These are phyloP conservation scores for Orestias chungarensis DNA, from an alignment of 2,797 vertebrate genomes.

Conservation along the genomic window DNA sequence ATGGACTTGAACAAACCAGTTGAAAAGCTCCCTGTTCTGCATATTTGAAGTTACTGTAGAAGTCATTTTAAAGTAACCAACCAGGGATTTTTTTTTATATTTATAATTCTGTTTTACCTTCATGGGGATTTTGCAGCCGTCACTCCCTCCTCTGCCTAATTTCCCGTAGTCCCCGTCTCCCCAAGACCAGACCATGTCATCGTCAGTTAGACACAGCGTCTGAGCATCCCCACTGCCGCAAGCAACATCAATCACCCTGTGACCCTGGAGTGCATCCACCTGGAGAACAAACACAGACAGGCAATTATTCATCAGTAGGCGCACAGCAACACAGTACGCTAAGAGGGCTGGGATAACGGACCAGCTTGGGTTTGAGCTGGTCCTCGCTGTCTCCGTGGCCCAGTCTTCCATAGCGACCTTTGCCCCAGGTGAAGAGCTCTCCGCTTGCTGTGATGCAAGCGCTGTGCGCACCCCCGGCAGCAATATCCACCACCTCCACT, in stretches of 20 bases:
- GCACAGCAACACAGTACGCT: background rate
- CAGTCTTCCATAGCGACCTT: constrained; percentile 94
- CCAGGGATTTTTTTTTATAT: constrained; percentile 4
- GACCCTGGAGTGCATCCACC: constrained; percentile 98
- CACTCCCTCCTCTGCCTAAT: constrained; percentile 94
- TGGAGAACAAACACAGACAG: constrained; percentile 56
- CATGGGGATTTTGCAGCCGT: constrained; percentile 98
- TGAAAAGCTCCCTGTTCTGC: too few species aligned
- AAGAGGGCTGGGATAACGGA: constrained; percentile 58
- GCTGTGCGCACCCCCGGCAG: constrained; percentile 96
- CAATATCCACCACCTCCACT: constrained; percentile 95
- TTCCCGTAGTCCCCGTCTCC: constrained; percentile 99
- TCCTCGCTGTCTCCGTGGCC: constrained; percentile 98
- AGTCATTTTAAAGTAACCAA: background rate
- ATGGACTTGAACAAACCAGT: too few species aligned
- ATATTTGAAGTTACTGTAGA: background rate
- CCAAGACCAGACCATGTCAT: constrained; percentile 99
- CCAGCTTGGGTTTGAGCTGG: constrained; percentile 98
- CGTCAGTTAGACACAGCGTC: constrained; percentile 95
- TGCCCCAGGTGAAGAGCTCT: constrained; percentile 98
- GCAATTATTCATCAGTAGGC: background rate
- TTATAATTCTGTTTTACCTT: constrained; percentile 81
- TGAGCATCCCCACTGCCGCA: constrained; percentile 98
- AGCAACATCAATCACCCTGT: constrained; percentile 94
- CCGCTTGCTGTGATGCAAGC: constrained; percentile 95